Evolutionary conservation across 2,888 invertebrate species (phyloP).

Genomic region (Dynastes grantii): DNA sequence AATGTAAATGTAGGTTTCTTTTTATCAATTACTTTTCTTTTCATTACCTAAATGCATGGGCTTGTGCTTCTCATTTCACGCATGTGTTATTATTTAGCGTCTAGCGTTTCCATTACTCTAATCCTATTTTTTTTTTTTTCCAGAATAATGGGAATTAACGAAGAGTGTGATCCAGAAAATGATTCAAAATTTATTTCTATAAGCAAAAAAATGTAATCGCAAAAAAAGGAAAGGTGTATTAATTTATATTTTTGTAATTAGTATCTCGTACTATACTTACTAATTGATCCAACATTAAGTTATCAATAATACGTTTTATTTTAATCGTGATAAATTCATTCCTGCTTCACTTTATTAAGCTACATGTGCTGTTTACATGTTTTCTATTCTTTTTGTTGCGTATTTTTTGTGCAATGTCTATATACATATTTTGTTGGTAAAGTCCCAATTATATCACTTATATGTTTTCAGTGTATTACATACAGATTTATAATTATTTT

Average conservation of each 20-base stretch:
- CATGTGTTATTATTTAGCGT: neutral
- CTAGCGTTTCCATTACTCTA: neutral
- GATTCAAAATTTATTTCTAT: constrained; percentile 30
- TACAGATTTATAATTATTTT: constrained; percentile 25
- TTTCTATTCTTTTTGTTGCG: constrained; percentile 17
- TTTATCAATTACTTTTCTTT: neutral
- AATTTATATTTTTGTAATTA: constrained; percentile 50
- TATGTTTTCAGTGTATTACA: constrained; percentile 4
- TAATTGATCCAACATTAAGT: constrained; percentile 23
- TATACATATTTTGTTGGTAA: constrained; percentile 21
- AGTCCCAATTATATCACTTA: constrained; percentile 28
- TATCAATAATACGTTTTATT: constrained; percentile 27
- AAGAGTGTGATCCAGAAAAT: constrained; percentile 19
- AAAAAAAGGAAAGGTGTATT: constrained; percentile 43
- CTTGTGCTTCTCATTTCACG: neutral
- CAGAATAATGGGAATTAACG: constrained; percentile 50
- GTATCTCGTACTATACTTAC: constrained; percentile 23
- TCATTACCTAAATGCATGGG: constrained; percentile 6
- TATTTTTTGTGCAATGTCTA: constrained; percentile 43
- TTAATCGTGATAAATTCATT: constrained; percentile 53
- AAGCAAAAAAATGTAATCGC: constrained; percentile 6
- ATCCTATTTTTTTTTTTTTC: constrained; percentile 35
- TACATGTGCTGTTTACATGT: constrained; percentile 17
- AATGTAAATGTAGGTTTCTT: neutral
- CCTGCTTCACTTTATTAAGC: constrained; percentile 43